Conservation (phyloP, 2,888 invertebrate genomes). For the Ochlodes sylvanus region DNA sequence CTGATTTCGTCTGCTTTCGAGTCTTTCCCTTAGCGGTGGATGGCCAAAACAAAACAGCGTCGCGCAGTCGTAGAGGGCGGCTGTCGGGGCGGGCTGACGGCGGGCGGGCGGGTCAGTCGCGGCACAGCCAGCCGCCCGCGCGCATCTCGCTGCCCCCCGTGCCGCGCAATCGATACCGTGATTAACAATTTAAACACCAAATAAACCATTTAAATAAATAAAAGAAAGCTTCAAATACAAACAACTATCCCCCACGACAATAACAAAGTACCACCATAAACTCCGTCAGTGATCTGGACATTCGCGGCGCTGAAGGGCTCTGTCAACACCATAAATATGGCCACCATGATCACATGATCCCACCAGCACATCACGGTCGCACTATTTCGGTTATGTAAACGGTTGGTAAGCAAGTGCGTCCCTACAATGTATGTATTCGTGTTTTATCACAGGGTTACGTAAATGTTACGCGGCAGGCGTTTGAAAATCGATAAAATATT, state of each 20-base stretch:
- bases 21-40: slow-evolving; percentile 60
- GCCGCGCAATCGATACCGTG: slow-evolving; percentile 68
- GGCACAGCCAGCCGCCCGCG: slow-evolving; percentile 78
- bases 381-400: slow-evolving; percentile 56
- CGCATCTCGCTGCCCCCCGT: slow-evolving; percentile 64
- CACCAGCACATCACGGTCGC: slow-evolving; percentile 50
- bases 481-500: slow-evolving; percentile 67
- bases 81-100: slow-evolving; percentile 55
- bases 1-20: slow-evolving; percentile 54
- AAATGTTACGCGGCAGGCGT: slow-evolving; percentile 58
- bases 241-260: slow-evolving; percentile 2
- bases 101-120: slow-evolving; percentile 65
- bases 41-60: slow-evolving; percentile 62
- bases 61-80: slow-evolving; percentile 66
- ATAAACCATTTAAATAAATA: slow-evolving; percentile 26
- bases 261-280: slow-evolving; percentile 25
- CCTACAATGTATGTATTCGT: slow-evolving; percentile 38
- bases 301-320: slow-evolving; percentile 56
- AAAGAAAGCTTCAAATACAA: slow-evolving; percentile 35
- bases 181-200: slow-evolving; percentile 49
- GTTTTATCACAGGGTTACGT: slow-evolving; percentile 65
- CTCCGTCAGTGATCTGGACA: slow-evolving; percentile 42
- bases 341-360: slow-evolving; percentile 72
- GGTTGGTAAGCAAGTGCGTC: slow-evolving; percentile 49
- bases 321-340: slow-evolving; percentile 64